Evolutionary conservation across 2,113 vertebrate species (phyloP), one percentile per base, ranked within the genome.

Genomic region (Saiga tatarica): DNA sequence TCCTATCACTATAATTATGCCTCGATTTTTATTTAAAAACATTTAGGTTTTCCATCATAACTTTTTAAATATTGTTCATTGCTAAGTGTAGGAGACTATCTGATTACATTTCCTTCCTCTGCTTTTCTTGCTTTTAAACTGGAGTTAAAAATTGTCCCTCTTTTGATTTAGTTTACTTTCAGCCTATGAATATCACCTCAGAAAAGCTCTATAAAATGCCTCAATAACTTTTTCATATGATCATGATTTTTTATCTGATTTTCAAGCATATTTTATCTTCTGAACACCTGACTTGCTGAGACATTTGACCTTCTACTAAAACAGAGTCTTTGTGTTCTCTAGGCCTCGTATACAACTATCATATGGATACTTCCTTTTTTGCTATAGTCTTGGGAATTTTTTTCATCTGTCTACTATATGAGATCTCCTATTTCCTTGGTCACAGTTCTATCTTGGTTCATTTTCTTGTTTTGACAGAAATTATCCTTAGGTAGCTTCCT

Each of bases 51-150:
- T 94, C 57, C 28, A 30, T 78, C 47, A 89, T 94, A 59, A 67
- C 36, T 92, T 96, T 95, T 95, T 14, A 89, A 96, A 94, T 95
- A 86, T 60, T 82, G 10, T 91, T 97, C 52, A 92, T 21, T 84
- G 62, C 64, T 89, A 71, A 97, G 59, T 50, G 45, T 87, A 90
- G n/a, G 50, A 94, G 88, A 92, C n/a, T 47, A 39, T 89, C 60
- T 95, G 60, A 89, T 84, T 96, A 79, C 23, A 79, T 84, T 97
- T 94, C 42, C 47, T 95, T 95, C 84, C 50, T 90, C 36, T 94
- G 94, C 9, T 62, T 57, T 59, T 52, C 92, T 98, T 81, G 5
- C 36, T 92, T 47, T 71, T 52, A 74, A 79, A 53, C 17, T 59
- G 3, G 17, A 96, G 74, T 92, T 96, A 89, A 94, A 97, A 97